These are phyloP conservation scores for Hofmannophila pseudospretella DNA, from an alignment of 2,888 invertebrate species.

Conservation along the genomic window DNA sequence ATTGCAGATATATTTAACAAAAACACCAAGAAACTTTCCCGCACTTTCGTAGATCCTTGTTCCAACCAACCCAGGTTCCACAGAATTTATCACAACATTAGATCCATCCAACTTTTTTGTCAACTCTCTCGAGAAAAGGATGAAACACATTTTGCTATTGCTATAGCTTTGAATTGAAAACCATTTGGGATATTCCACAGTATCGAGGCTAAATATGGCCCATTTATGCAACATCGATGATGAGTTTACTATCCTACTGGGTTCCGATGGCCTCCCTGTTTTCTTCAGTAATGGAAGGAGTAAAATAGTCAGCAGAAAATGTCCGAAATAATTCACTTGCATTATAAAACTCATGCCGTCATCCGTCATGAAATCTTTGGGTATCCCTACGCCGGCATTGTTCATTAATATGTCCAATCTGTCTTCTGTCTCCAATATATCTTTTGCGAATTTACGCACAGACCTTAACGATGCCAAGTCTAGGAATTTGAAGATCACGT, in stretches of 20 bases:
- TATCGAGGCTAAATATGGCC: constrained; percentile 80
- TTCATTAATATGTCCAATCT: constrained; percentile 89
- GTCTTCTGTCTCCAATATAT: constrained; percentile 81
- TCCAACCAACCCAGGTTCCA: constrained; percentile 90
- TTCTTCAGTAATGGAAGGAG: constrained; percentile 86
- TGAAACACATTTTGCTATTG: constrained; percentile 82
- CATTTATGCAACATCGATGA: constrained; percentile 84
- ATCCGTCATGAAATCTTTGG: constrained; percentile 75
- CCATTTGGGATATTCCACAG: constrained; percentile 76
- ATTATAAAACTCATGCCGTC: constrained; percentile 91
- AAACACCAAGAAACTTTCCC: constrained; percentile 7
- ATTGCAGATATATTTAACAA: constrained; percentile 32
- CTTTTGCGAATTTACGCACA: constrained; percentile 86
- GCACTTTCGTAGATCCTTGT: constrained; percentile 79
- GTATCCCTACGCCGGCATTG: constrained; percentile 88
- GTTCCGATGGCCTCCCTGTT: constrained; percentile 59
- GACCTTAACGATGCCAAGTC: constrained; percentile 85
- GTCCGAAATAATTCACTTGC: constrained; percentile 95
- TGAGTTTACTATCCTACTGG: constrained; percentile 85
- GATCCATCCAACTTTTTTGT: constrained; percentile 79
- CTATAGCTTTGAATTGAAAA: constrained; percentile 68
- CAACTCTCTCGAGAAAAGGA: constrained; percentile 83
- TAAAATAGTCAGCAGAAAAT: constrained; percentile 91
- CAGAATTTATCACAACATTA: constrained; percentile 85
- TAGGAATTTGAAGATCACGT: constrained; percentile 81